Conservation (phyloP, 2,113 vertebrate genomes). For the Sturnus vulgaris region DNA sequence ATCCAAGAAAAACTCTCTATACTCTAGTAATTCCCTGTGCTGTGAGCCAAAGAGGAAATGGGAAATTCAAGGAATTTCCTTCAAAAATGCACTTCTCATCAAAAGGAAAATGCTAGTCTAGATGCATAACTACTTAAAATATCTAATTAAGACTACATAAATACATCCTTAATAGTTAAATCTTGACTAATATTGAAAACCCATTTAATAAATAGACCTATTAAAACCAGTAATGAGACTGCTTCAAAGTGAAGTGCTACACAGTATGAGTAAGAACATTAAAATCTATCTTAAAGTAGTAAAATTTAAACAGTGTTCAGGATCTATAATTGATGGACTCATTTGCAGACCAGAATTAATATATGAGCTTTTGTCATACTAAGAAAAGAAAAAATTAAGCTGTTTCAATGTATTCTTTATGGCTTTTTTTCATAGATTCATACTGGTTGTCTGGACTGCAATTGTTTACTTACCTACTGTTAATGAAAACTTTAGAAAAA, state of each 20-base stretch:
- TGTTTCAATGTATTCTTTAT: background rate
- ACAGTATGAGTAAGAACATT: background rate
- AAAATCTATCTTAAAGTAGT: conserved; percentile 5
- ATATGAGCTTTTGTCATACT: background rate
- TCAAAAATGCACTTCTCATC: background rate
- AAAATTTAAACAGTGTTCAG: background rate
- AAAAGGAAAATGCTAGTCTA: background rate
- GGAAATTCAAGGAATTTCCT: background rate
- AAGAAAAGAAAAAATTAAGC: background rate
- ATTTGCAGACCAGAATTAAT: background rate
- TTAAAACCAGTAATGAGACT: conserved; percentile 6
- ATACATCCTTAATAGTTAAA: background rate
- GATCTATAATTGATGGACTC: background rate
- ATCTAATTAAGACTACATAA: background rate
- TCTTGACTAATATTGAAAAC: background rate
- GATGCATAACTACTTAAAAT: background rate
- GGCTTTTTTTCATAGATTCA: background rate
- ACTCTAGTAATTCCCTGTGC: background rate
- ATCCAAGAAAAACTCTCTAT: background rate
- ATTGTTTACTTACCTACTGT: background rate
- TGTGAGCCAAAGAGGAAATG: background rate
- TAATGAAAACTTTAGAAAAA: background rate
- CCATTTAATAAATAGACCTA: background rate
- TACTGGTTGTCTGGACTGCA: background rate
- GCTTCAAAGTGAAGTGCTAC: background rate